A percentile compares a stretch with the other conserved stretches of the same genome.
phyloP scores from a whole-genome alignment of 2,797 vertebrate species.

The Gymnoscopelus microlampas region DNA sequence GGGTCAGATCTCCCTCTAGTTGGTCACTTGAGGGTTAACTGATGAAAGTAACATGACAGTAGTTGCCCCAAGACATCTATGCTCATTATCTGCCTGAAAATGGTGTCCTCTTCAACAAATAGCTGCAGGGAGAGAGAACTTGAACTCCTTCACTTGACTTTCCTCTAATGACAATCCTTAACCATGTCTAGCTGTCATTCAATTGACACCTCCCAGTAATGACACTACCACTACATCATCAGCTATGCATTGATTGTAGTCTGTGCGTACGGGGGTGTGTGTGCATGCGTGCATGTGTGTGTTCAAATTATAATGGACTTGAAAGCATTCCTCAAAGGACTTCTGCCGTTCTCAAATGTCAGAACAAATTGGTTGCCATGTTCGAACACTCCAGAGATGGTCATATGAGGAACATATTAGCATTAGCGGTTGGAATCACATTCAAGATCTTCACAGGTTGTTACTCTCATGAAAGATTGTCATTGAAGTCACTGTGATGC shows the following conservation, averaged over 20 bases:
- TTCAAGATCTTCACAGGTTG: background rate
- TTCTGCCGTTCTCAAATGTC: slow-evolving; percentile 32
- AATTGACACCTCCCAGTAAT: background rate
- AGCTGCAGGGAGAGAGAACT: background rate
- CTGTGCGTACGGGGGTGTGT: background rate
- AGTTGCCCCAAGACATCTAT: no score
- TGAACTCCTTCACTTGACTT: background rate
- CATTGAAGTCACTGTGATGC: background rate
- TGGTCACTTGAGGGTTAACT: no score
- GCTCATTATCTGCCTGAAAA: no score
- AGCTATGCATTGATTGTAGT: background rate
- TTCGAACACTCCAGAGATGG: background rate
- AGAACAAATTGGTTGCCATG: slow-evolving; percentile 10
- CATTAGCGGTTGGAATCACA: background rate
- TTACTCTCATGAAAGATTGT: background rate
- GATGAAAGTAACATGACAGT: no score
- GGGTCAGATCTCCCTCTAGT: no score
- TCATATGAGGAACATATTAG: background rate
- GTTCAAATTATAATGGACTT: slow-evolving; percentile 42
- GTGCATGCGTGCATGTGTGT: no score
- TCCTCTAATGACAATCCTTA: slow-evolving; percentile 14
- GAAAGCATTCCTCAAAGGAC: slow-evolving; percentile 22
- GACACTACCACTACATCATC: background rate
- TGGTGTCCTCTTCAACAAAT: background rate
- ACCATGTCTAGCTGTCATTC: background rate